phyloP scores from a whole-genome alignment of 2,797 vertebrate genomes.

The Alosa sapidissima region DNA sequence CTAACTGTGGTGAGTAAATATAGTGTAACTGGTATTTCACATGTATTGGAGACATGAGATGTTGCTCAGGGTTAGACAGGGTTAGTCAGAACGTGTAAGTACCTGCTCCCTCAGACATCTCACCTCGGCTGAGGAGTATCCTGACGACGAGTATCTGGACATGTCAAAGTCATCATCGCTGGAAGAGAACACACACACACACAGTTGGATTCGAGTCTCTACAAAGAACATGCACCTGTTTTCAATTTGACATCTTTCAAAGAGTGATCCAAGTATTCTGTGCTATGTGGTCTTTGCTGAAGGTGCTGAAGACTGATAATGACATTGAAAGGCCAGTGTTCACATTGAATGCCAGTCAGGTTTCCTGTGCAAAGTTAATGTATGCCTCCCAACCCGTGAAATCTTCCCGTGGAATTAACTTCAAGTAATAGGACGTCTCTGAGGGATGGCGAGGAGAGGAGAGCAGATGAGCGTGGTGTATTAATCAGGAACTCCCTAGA shows the following conservation, averaged over 20 bases:
- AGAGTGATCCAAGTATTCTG: background rate
- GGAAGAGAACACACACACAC: conserved; percentile 45
- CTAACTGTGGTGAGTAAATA: background rate
- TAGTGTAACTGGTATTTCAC: background rate
- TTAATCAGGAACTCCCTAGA: conserved; percentile 11
- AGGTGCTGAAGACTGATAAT: background rate
- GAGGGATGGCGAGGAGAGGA: background rate
- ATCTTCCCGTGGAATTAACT: background rate
- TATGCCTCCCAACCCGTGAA: background rate
- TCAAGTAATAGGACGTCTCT: background rate
- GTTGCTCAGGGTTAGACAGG: conserved; percentile 42
- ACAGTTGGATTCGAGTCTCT: background rate
- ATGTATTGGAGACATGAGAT: background rate
- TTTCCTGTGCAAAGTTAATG: background rate
- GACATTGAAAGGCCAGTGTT: background rate
- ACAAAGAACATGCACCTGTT: background rate
- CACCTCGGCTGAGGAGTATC: conserved; percentile 99
- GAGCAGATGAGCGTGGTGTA: background rate
- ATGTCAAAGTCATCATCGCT: conserved; percentile 98
- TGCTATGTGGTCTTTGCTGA: background rate
- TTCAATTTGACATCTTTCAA: background rate
- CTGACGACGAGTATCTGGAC: conserved; percentile 98
- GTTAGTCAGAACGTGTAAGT: conserved; percentile 67
- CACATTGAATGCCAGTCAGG: background rate
- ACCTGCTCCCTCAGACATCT: conserved; percentile 84